These are phyloP conservation scores for Metacarcinus magister DNA, from an alignment of 2,888 invertebrate genomes.

Conservation along the genomic window DNA sequence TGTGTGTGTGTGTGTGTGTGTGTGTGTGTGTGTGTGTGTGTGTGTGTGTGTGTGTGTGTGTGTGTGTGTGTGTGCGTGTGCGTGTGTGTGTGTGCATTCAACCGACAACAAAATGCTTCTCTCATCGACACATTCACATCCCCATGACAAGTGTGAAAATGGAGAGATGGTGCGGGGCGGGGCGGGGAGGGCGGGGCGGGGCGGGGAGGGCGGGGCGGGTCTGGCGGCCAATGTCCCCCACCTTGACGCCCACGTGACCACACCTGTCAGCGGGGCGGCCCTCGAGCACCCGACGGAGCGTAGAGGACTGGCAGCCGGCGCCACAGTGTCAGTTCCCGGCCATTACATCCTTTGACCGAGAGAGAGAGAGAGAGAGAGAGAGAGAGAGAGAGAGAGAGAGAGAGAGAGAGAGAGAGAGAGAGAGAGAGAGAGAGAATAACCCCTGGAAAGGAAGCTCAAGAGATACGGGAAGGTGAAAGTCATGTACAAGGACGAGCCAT, in stretches of 20 bases:
- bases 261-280: neutral
- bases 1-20: neutral
- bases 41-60: neutral
- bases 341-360: neutral
- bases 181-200: too few relatives aligned
- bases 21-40: neutral
- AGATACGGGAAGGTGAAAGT: neutral
- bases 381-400: neutral
- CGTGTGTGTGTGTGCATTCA: neutral
- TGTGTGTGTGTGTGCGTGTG: neutral
- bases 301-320: conserved; percentile 15
- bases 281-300: neutral
- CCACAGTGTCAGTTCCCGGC: neutral
- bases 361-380: neutral
- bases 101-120: neutral
- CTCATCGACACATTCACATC: neutral
- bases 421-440: neutral
- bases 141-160: neutral
- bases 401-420: conserved; percentile 12
- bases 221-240: neutral
- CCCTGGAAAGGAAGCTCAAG: neutral
- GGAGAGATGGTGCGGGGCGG: neutral
- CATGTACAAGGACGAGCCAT: neutral
- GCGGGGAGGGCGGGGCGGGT: too few relatives aligned
- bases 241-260: neutral